Conservation (phyloP, 2,113 vertebrate genomes). For the Oenanthe melanoleuca region DNA sequence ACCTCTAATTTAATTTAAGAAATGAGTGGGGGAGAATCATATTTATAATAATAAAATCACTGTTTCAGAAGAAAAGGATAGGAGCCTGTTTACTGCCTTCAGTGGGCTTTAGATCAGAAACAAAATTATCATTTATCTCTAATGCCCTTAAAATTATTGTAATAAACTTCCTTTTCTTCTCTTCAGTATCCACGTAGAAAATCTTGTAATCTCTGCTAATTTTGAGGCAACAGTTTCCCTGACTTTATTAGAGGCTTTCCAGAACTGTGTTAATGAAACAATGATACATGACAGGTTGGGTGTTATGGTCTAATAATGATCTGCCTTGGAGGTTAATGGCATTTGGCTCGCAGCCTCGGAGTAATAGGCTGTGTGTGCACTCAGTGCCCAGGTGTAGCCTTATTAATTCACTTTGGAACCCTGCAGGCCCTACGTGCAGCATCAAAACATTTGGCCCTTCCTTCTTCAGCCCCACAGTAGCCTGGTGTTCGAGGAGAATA, state of each 20-base stretch:
- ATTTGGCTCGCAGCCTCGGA: not conserved
- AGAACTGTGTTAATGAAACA: slow-evolving; percentile 66
- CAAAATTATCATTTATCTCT: slow-evolving; percentile 60
- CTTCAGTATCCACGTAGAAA: slow-evolving; percentile 18
- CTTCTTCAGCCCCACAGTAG: not conserved
- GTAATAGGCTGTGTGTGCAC: not conserved
- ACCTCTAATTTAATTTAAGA: slow-evolving; percentile 62
- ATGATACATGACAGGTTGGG: slow-evolving; percentile 60
- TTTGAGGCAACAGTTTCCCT: slow-evolving; percentile 49
- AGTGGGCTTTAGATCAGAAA: slow-evolving; percentile 56
- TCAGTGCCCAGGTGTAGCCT: not conserved
- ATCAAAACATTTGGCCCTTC: not conserved
- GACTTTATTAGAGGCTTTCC: slow-evolving; percentile 61
- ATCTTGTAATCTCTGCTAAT: slow-evolving; percentile 63
- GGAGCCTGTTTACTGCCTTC: slow-evolving; percentile 44
- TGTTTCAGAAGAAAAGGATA: slow-evolving; percentile 48
- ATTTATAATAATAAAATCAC: slow-evolving; percentile 75
- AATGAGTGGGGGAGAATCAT: slow-evolving; percentile 44
- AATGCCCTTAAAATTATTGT: slow-evolving; percentile 53
- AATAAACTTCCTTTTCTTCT: slow-evolving; percentile 63
- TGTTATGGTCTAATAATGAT: slow-evolving; percentile 50
- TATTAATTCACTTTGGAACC: not conserved
- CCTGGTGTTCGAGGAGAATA: not conserved
- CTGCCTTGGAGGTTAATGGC: slow-evolving; percentile 65
- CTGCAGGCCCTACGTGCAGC: not conserved